phyloP scores from a whole-genome alignment of 1,140 invertebrate species.

The Daktulosphaira vitifoliae region DNA sequence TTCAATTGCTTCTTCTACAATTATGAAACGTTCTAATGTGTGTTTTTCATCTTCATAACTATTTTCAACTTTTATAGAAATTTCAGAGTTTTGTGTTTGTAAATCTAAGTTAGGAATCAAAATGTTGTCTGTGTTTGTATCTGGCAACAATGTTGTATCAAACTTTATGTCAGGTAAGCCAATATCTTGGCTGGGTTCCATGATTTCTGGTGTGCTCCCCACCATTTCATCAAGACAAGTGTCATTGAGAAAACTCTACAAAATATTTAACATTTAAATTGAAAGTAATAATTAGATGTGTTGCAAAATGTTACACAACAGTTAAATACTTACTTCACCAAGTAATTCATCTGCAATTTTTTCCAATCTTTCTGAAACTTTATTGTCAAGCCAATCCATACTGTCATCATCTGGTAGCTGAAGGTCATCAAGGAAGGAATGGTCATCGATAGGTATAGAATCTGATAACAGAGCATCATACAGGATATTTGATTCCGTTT shows the following conservation, averaged over 20 bases:
- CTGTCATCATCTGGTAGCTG: conserved; percentile 1
- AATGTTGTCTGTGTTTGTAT: conserved; percentile 1
- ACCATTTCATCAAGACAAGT: conserved; percentile 29
- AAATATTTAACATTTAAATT: not conserved
- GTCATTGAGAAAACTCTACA: conserved; percentile 26
- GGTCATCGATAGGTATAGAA: conserved; percentile 24
- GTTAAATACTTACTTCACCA: conserved; percentile 14
- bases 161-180: not conserved
- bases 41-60: not conserved
- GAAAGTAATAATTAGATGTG: not conserved
- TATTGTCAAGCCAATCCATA: conserved; percentile 29
- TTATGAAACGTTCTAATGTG: conserved; percentile 18
- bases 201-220: conserved; percentile 26
- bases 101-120: not conserved
- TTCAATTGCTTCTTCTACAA: conserved; percentile 27
- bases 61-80: conserved; percentile 1
- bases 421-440: conserved; percentile 10
- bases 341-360: conserved; percentile 30
- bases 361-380: conserved; percentile 21
- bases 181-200: conserved; percentile 30
- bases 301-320: not conserved
- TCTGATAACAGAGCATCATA: conserved; percentile 29
- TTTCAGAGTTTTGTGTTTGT: not conserved
- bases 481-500: conserved; percentile 25
- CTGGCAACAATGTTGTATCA: not conserved